phyloP scores from a whole-genome alignment of 2,797 vertebrate species.

The Lophius americanus region DNA sequence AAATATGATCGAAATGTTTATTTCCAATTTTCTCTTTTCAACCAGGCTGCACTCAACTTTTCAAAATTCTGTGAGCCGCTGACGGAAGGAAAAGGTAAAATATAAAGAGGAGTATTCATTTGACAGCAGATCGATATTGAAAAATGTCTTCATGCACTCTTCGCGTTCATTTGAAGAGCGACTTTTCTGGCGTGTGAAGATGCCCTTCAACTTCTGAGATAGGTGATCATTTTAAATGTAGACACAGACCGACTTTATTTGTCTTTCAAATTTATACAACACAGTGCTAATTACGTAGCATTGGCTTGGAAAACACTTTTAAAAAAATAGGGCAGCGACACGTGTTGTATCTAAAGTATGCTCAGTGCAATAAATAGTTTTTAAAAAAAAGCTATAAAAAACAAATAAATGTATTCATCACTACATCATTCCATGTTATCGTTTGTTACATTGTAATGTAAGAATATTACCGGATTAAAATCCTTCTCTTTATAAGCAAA shows the following conservation, averaged over 20 bases:
- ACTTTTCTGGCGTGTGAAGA: background rate
- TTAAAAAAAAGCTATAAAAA: no score
- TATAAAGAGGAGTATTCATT: conserved; percentile 23
- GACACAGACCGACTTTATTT: no score
- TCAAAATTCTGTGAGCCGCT: conserved; percentile 95
- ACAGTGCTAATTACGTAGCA: no score
- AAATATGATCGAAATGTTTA: conserved; percentile 6
- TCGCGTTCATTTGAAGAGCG: conserved; percentile 13
- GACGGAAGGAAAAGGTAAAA: conserved; percentile 90
- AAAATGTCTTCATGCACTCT: background rate
- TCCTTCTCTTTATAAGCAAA: background rate
- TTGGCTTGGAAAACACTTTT: no score
- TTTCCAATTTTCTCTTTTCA: conserved; percentile 8
- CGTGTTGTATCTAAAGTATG: no score
- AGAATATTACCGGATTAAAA: background rate
- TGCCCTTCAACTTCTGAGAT: no score
- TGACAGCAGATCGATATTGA: conserved; percentile 32
- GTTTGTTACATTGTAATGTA: background rate
- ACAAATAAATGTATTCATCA: no score
- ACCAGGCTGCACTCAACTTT: conserved; percentile 94
- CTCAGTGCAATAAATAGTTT: no score
- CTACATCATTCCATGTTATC: background rate
- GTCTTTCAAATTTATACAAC: no score
- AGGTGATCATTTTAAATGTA: no score
- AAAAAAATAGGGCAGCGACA: no score